A percentile compares a stretch with the other conserved stretches of the same genome.
Conservation (phyloP, 2,888 invertebrate species). For the Drosophila vallismaia region DNA sequence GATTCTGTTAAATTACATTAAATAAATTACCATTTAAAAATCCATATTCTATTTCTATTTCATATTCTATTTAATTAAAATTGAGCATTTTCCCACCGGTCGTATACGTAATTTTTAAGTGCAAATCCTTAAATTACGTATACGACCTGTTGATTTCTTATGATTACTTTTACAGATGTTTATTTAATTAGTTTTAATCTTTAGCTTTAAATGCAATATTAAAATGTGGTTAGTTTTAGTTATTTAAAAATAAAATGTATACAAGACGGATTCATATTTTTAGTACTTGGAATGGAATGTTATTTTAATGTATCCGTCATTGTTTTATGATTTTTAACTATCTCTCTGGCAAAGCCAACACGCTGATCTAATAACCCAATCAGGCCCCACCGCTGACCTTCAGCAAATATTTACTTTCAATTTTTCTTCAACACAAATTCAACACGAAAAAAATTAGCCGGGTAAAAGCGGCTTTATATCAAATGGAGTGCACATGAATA, state of each 20-base stretch:
- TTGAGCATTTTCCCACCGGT: not conserved
- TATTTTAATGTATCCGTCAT: not conserved
- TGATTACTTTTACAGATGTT: no score
- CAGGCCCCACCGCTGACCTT: constrained; percentile 62
- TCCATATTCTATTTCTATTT: no score
- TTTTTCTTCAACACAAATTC: constrained; percentile 51
- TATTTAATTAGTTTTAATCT: no score
- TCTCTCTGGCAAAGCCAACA: constrained; percentile 55
- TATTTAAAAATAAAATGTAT: no score
- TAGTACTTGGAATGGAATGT: not conserved
- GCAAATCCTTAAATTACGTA: not conserved
- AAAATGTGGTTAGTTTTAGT: no score
- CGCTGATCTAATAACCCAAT: constrained; percentile 71
- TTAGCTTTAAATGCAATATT: no score
- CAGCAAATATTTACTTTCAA: constrained; percentile 72
- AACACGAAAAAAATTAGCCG: constrained; percentile 43
- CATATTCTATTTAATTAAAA: no score
- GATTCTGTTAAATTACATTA: no score
- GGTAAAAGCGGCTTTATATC: constrained; percentile 39
- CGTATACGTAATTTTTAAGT: not conserved
- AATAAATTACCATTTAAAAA: no score
- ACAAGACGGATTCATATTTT: no score
- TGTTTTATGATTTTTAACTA: constrained; percentile 20
- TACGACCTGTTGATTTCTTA: not conserved
- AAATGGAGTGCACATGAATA: constrained; percentile 49